Base-by-base conservation (phyloP, 2,797 vertebrate species). In the Phrynocephalus vlangalii region DNA sequence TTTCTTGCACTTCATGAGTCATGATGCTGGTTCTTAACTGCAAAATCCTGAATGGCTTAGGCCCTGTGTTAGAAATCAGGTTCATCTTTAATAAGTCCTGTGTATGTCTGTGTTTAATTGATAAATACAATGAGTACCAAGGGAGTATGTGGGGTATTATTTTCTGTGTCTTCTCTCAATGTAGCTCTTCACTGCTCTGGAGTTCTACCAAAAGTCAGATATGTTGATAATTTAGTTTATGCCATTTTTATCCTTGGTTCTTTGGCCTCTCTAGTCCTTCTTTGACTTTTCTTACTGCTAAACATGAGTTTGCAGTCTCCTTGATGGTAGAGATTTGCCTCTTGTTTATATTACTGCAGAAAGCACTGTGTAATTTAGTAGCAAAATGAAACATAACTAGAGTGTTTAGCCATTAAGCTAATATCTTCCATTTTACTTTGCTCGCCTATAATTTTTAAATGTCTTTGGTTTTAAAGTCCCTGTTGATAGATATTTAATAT, bases 181-280 rank as follows among this genome's bases (percentile, higher is more conserved):
- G 5, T 87, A 7, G 63, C 77, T 44, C 66, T 30, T 15, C 22
- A 38, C 33, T 86, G n/a, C 33, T 73, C n/a, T 67, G 44, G 60
- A 82, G 86, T 68, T 56, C n/a, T 82, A n/a, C 72, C 44, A 82
- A 87, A 82, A 30, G 11, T 48, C 60, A 76, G 26, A 68, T 68
- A 68, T 73, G 26, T 79, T 86, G n/a, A 70, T n/a, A 44, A 63
- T 38, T 66, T 75, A 78, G 20, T 79, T 48, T 48, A 66, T 77
- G 22, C 48, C 67, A 67, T 10, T 77, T 83, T 75, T 75, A 76
- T 75, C 70, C 18, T 56, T 68, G n/a, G 75, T 82, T 18, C 66
- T 78, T n/a, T 82, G 44, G 26, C 30, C 44, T 79, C 28, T 85
- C 44, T n/a, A 77, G 20, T 26, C 18, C 52, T 24, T 28, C 2